Percentiles rank a stretch among this genome's conserved stretches.
phyloP scores from a whole-genome alignment of 2,888 invertebrate genomes.

The Calameuta filiformis region DNA sequence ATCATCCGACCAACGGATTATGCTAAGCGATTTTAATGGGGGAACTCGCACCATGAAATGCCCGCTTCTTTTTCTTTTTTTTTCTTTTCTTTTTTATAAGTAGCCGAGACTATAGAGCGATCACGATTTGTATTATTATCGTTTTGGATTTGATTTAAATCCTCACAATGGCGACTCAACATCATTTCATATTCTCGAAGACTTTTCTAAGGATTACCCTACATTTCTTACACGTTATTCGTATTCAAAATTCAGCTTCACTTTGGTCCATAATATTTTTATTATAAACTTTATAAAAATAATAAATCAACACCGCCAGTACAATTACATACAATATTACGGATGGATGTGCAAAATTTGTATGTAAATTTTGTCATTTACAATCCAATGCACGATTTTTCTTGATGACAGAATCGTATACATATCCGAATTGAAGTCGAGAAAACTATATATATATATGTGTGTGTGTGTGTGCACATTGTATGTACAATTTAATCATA shows the following conservation, averaged over 20 bases:
- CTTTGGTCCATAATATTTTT: neutral
- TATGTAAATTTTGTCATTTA: slow-evolving; percentile 27
- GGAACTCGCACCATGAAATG: slow-evolving; percentile 27
- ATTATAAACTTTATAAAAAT: neutral
- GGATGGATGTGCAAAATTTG: slow-evolving; percentile 24
- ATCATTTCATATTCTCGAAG: neutral
- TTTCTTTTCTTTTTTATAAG: slow-evolving; percentile 37
- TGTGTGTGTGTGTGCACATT: neutral
- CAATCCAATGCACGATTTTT: slow-evolving; percentile 24
- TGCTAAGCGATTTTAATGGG: slow-evolving; percentile 51
- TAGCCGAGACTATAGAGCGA: slow-evolving; percentile 43
- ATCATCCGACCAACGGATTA: slow-evolving; percentile 56
- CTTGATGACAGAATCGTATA: slow-evolving; percentile 1
- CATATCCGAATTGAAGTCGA: neutral
- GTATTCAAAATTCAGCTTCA: neutral
- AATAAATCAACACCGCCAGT: neutral
- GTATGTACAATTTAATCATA: neutral
- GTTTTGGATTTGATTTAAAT: slow-evolving; percentile 1
- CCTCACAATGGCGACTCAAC: neutral
- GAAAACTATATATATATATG: neutral
- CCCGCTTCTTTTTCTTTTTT: slow-evolving; percentile 23
- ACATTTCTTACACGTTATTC: neutral
- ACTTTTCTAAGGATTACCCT: neutral
- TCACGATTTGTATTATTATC: slow-evolving; percentile 33
- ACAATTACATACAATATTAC: neutral